Evolutionary conservation across 2,888 invertebrate genomes (phyloP).

Genomic region (Lathronympha strigana): DNA sequence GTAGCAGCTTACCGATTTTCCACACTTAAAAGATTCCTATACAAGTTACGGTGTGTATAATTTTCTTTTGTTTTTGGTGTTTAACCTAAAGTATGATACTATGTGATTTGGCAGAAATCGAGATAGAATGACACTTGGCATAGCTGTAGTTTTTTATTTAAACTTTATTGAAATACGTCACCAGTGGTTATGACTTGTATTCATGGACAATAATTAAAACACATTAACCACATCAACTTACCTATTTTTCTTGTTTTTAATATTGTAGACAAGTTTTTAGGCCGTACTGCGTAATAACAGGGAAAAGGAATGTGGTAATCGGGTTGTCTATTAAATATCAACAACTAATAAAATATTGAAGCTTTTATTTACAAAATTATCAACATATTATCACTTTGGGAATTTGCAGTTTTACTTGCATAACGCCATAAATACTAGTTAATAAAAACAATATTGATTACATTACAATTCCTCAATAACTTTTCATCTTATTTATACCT

Average conservation of each 20-base stretch:
- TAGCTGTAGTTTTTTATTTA: too few relatives aligned
- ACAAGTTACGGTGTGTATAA: too few relatives aligned
- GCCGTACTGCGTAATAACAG: not conserved
- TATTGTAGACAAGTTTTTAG: too few relatives aligned
- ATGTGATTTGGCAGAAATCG: too few relatives aligned
- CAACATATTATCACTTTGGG: conserved; percentile 84
- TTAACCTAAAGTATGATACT: too few relatives aligned
- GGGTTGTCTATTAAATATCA: conserved; percentile 36
- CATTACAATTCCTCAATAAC: conserved; percentile 76
- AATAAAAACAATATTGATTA: conserved; percentile 74
- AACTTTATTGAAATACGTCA: too few relatives aligned
- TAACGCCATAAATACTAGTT: conserved; percentile 74
- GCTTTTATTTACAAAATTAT: conserved; percentile 85
- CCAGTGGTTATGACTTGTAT: too few relatives aligned
- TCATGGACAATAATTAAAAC: too few relatives aligned
- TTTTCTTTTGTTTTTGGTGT: too few relatives aligned
- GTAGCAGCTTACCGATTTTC: not conserved
- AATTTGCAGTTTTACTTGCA: conserved; percentile 82
- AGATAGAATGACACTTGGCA: too few relatives aligned
- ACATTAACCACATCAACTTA: too few relatives aligned
- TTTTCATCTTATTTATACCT: conserved; percentile 45
- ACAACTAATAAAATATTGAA: conserved; percentile 76
- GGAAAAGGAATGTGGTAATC: not conserved
- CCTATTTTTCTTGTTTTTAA: too few relatives aligned
- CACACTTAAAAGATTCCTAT: not conserved